Conservation (phyloP, 2,888 invertebrate genomes). For the Philaethria dido region DNA sequence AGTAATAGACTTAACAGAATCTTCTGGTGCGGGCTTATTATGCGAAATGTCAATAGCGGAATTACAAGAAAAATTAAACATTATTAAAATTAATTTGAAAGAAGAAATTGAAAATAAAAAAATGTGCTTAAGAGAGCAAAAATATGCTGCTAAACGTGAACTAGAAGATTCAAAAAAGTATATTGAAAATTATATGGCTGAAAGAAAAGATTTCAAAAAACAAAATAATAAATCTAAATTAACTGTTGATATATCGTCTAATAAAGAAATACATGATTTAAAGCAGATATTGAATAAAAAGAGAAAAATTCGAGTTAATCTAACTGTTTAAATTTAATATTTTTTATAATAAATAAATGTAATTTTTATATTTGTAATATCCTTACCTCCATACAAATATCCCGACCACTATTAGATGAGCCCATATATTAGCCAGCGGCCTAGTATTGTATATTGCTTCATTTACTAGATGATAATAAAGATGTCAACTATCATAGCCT, state of each 20-base stretch:
- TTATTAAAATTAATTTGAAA: conserved; percentile 77
- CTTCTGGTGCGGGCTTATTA: conserved; percentile 82
- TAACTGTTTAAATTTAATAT: conserved; percentile 41
- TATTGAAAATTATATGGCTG: conserved; percentile 66
- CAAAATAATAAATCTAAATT: conserved; percentile 55
- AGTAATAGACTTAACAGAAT: conserved; percentile 84
- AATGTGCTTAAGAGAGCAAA: conserved; percentile 69
- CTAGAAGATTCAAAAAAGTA: conserved; percentile 74
- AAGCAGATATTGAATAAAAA: conserved; percentile 78
- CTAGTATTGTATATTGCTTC: conserved; percentile 25
- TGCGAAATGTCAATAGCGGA: conserved; percentile 87
- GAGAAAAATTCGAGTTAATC: conserved; percentile 62
- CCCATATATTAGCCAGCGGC: conserved; percentile 33
- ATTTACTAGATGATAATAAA: conserved; percentile 25
- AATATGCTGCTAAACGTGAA: conserved; percentile 70
- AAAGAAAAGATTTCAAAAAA: conserved; percentile 59
- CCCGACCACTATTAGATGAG: conserved; percentile 15
- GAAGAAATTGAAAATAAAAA: conserved; percentile 81
- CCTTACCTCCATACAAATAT: conserved; percentile 1
- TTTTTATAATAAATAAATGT: conserved; percentile 13
- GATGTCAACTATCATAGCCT: conserved; percentile 7
- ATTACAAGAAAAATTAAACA: conserved; percentile 80
- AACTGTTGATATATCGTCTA: conserved; percentile 48
- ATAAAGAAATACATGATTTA: conserved; percentile 75
- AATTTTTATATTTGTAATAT: not conserved